These are phyloP conservation scores for Leucopsar rothschildi DNA, from an alignment of 2,113 vertebrate species.

Conservation along the genomic window DNA sequence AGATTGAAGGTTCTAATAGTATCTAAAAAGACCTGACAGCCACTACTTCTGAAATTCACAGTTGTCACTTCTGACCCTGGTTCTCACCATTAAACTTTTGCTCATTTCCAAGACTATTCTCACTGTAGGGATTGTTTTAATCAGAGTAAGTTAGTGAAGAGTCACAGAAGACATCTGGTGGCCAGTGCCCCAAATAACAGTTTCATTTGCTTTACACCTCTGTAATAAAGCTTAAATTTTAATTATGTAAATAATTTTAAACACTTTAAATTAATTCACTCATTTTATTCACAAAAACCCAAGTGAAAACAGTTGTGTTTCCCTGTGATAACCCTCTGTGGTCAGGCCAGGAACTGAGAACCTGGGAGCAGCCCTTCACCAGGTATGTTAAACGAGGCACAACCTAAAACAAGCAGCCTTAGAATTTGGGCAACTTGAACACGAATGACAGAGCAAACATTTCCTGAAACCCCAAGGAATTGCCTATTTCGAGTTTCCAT, in stretches of 20 bases:
- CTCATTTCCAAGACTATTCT: not conserved
- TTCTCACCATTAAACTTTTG: not conserved
- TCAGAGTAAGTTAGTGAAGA: not conserved
- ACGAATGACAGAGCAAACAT: not conserved
- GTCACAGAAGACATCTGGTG: constrained; percentile 44
- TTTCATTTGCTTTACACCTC: not conserved
- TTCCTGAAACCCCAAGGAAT: not conserved
- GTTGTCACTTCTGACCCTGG: not conserved
- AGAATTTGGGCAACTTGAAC: not conserved
- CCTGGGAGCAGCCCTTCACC: not conserved
- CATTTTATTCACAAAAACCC: not conserved
- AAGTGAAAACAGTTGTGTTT: not conserved
- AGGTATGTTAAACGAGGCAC: not conserved
- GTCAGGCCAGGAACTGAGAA: not conserved
- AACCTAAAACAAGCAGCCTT: not conserved
- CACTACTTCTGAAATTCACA: not conserved
- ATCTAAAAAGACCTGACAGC: not conserved
- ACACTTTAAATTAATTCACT: not conserved
- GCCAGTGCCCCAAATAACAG: not conserved
- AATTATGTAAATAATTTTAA: not conserved
- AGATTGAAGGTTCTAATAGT: not conserved
- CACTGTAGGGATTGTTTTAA: not conserved
- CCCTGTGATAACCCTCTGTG: not conserved
- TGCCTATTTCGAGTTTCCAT: not conserved
- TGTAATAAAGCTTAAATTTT: not conserved